Percentiles rank a stretch among this genome's conserved stretches.
Conservation (phyloP, 1,140 invertebrate species). For the Acromyrmex echinatior region DNA sequence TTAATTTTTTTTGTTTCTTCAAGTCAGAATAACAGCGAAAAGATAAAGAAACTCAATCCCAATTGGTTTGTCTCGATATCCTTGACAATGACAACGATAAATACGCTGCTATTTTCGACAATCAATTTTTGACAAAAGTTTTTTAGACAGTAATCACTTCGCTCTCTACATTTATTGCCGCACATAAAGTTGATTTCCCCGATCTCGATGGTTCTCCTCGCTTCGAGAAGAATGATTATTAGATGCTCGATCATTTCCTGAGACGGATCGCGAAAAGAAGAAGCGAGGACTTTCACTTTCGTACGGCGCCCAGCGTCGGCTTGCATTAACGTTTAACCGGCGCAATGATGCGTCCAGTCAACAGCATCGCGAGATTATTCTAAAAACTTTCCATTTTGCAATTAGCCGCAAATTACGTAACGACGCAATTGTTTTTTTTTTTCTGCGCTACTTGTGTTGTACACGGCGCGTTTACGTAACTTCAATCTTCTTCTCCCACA, state of each 20-base stretch:
- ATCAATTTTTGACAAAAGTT: neutral
- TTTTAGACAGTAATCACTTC: neutral
- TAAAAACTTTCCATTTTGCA: constrained; percentile 61
- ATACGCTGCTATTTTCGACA: neutral
- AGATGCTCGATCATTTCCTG: constrained; percentile 64
- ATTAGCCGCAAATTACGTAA: constrained; percentile 47
- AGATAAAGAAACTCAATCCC: neutral
- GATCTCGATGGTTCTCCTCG: constrained; percentile 23
- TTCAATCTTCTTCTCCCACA: constrained; percentile 6
- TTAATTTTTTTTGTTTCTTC: neutral
- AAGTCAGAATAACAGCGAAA: neutral
- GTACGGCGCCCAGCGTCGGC: constrained; percentile 63
- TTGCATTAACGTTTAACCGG: constrained; percentile 56
- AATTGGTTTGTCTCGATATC: neutral
- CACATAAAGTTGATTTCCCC: constrained; percentile 13
- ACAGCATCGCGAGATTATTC: constrained; percentile 57
- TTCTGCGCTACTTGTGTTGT: neutral
- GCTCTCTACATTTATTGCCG: neutral
- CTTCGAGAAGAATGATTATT: constrained; percentile 52
- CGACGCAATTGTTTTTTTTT: neutral
- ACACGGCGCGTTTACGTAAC: constrained; percentile 25
- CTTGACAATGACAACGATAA: neutral
- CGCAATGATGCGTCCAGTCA: constrained; percentile 66
- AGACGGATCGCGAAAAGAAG: constrained; percentile 62
- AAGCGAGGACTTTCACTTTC: constrained; percentile 74